phyloP scores from a whole-genome alignment of 2,113 vertebrate genomes.

The Poeciliopsis turrubarensis region DNA sequence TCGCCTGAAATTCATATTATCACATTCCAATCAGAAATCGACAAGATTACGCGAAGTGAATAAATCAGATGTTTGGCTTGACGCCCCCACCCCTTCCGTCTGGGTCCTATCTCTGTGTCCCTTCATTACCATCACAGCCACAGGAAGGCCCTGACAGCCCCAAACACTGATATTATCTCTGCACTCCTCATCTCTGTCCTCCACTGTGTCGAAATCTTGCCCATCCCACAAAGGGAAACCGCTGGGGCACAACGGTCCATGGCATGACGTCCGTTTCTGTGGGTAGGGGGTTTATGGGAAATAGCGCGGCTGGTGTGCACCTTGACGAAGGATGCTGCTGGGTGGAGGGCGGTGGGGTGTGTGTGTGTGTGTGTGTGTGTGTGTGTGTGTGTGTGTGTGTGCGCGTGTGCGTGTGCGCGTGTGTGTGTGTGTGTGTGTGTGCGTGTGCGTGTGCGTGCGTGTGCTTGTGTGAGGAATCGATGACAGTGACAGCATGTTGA shows the following conservation, averaged over 20 bases:
- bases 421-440: no score
- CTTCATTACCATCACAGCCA: slow-evolving; percentile 75
- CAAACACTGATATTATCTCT: slow-evolving; percentile 80
- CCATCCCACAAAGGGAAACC: slow-evolving; percentile 80
- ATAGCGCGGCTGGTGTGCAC: slow-evolving; percentile 51
- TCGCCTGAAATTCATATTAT: not conserved
- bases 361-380: no score
- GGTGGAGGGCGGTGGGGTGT: no score
- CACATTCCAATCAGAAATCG: not conserved
- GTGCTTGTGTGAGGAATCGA: slow-evolving; percentile 5
- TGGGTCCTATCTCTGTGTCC: slow-evolving; percentile 71
- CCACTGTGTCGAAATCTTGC: slow-evolving; percentile 80
- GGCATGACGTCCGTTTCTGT: slow-evolving; percentile 73
- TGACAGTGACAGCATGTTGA: not conserved
- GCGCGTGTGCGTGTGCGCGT: no score
- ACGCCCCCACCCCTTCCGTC: slow-evolving; percentile 32
- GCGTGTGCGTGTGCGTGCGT: no score
- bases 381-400: no score
- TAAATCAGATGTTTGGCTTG: slow-evolving; percentile 22
- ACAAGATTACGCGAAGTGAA: not conserved
- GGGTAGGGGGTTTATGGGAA: slow-evolving; percentile 59
- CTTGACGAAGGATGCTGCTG: slow-evolving; percentile 25
- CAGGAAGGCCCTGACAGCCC: slow-evolving; percentile 81
- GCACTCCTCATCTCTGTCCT: slow-evolving; percentile 72
- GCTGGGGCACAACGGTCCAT: slow-evolving; percentile 73